A percentile compares a stretch with the other conserved stretches of the same genome.
These are phyloP conservation scores for Tupiocoris notatus DNA, from an alignment of 2,888 invertebrate species.

Conservation along the genomic window DNA sequence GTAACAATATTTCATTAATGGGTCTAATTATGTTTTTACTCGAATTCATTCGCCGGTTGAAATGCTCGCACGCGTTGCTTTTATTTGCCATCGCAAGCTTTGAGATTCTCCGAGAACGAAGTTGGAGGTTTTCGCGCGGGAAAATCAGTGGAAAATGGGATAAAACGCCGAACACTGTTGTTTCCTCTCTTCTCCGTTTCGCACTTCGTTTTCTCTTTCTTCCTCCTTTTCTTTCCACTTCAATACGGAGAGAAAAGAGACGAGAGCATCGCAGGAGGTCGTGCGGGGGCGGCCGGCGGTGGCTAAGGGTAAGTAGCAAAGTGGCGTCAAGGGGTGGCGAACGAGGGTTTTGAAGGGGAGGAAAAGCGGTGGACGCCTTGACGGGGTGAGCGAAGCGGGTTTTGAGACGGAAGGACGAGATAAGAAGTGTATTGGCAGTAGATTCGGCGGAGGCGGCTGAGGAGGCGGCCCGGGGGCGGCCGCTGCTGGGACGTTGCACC, in stretches of 20 bases:
- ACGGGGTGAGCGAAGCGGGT: conserved; percentile 11
- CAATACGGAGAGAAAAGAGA: background rate
- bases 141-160: background rate
- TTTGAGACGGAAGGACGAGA: conserved; percentile 36
- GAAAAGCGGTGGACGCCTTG: background rate
- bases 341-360: background rate
- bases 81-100: too few species aligned
- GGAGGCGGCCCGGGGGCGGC: background rate
- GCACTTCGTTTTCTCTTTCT: background rate
- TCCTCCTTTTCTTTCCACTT: background rate
- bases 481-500: conserved; percentile 46
- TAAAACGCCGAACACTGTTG: background rate
- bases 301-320: conserved; percentile 8
- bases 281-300: background rate
- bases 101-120: too few species aligned
- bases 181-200: background rate
- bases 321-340: background rate
- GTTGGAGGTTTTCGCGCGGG: too few species aligned
- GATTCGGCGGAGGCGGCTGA: conserved; percentile 3
- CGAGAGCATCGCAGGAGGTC: background rate
- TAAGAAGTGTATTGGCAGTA: conserved; percentile 42
- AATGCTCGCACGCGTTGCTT: too few species aligned
- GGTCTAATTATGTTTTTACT: too few species aligned
- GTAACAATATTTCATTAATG: too few species aligned
- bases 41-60: too few species aligned